These are phyloP conservation scores for Clarias platycephalus DNA, from an alignment of 2,797 vertebrate genomes.

Conservation along the genomic window DNA sequence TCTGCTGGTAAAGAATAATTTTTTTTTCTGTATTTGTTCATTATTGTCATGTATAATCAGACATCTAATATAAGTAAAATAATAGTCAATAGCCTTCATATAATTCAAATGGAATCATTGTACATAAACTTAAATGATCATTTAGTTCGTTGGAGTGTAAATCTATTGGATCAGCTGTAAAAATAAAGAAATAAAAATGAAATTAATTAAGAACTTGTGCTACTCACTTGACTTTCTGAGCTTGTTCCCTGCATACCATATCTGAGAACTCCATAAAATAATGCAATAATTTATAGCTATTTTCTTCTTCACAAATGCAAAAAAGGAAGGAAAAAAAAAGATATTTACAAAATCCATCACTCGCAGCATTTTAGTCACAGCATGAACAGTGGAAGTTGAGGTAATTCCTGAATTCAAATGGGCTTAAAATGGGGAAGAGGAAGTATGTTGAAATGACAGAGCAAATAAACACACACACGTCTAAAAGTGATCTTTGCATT, in stretches of 20 bases:
- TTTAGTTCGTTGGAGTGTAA: conserved; percentile 13
- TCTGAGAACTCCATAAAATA: conserved; percentile 41
- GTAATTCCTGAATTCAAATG: conserved; percentile 53
- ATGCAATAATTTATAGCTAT: conserved; percentile 50
- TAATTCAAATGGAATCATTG: conserved; percentile 3
- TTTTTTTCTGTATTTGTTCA: neutral
- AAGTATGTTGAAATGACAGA: conserved; percentile 4
- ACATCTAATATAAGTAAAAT: conserved; percentile 8
- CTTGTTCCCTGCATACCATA: conserved; percentile 44
- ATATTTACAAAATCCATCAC: conserved; percentile 52
- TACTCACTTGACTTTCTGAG: conserved; percentile 30
- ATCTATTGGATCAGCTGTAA: conserved; percentile 22
- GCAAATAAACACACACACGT: conserved; percentile 13
- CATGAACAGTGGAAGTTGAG: conserved; percentile 54
- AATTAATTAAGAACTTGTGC: conserved; percentile 47
- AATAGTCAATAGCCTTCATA: conserved; percentile 5
- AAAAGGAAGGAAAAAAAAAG: neutral
- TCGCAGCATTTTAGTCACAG: conserved; percentile 53
- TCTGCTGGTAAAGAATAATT: neutral
- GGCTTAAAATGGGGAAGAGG: conserved; percentile 36
- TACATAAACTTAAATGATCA: neutral
- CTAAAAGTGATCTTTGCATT: conserved; percentile 24
- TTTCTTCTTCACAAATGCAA: conserved; percentile 47
- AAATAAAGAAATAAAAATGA: conserved; percentile 26
- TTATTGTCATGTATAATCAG: neutral